Evolutionary conservation across 2,797 vertebrate genomes (phyloP).

Genomic region (Helostoma temminkii): DNA sequence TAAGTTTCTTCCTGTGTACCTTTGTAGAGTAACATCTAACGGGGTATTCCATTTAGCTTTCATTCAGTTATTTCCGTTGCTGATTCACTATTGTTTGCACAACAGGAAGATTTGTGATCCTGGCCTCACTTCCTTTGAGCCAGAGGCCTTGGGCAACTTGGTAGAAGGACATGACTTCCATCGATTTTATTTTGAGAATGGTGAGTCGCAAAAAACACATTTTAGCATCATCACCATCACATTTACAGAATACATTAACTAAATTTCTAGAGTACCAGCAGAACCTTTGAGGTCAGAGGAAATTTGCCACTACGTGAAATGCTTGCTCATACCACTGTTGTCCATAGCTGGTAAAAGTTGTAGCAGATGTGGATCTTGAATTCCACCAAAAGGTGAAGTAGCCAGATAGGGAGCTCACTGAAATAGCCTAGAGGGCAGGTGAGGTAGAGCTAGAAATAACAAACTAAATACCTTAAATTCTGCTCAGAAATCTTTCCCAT

Average conservation of each 20-base stretch:
- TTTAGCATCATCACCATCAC: not conserved
- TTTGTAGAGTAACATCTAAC: not conserved
- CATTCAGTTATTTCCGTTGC: slow-evolving; percentile 1
- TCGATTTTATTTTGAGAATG: slow-evolving; percentile 97
- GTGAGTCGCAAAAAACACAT: slow-evolving; percentile 69
- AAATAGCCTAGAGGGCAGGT: not conserved
- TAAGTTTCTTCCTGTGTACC: slow-evolving; percentile 79
- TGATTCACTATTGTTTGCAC: slow-evolving; percentile 13
- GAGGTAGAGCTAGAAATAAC: not conserved
- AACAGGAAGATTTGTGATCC: slow-evolving; percentile 94
- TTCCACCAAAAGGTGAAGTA: not conserved
- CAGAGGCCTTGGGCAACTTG: slow-evolving; percentile 94
- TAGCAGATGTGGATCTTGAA: not conserved
- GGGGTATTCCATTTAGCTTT: not conserved
- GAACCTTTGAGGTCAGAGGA: not conserved
- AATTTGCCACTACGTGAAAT: not conserved
- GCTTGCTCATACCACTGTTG: not conserved
- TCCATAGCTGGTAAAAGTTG: not conserved
- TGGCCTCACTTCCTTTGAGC: slow-evolving; percentile 95
- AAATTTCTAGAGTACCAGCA: not conserved
- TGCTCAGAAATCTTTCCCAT: not conserved
- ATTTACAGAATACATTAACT: not conserved
- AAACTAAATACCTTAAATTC: not conserved
- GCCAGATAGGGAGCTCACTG: not conserved
- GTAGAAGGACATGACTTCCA: slow-evolving; percentile 98